Evolutionary conservation across 2,888 invertebrate genomes (phyloP), one percentile per base, ranked within the genome.

Genomic region (Ormia ochracea): DNA sequence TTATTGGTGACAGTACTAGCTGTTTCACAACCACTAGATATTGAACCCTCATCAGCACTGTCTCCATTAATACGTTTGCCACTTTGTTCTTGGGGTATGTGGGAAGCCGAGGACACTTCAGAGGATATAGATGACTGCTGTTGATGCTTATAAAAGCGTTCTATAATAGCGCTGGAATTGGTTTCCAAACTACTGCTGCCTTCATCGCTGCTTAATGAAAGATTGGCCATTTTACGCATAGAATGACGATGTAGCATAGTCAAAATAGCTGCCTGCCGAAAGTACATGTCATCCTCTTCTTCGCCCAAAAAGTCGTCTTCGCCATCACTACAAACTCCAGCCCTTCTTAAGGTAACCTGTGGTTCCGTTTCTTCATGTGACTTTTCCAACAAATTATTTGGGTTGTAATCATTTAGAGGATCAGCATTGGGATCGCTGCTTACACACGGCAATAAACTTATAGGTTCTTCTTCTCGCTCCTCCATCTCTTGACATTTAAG

Each of bases 11-110:
- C 93, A 7, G 94, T 94, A 88, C 94, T 94, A 59, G 94, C 94
- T 12, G 94, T 94, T 90, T 95, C 95, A 88, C 95, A 95, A 83
- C 95, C 95, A 85, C 94, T 95, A 82, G 95, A 95, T 86, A 95
- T 93, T 61, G 94, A 94, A 82, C 94, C 93, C 85, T 94, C 94
- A 90, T 94, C 94, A 31, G 80, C 80, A 89, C 93, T 93, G 85
- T 94, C 94, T 90, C 59, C 52, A 23, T 65, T 61, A 7, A 63
- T 61, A 1, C 72, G 54, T 85, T 84, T 21, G 82, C 81, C 61
- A 1, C 54, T 2, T 6, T 33, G n/a, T 6, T 78, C 78, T 50
- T 59, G 54, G 3, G 36, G 43, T n/a, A 74, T 70, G 0, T 70
- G 61, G 1, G 74, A 75, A 6, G 66, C 52, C 9, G 86, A 86